Conservation (phyloP, 1,140 invertebrate species). For the Frieseomelitta varia region DNA sequence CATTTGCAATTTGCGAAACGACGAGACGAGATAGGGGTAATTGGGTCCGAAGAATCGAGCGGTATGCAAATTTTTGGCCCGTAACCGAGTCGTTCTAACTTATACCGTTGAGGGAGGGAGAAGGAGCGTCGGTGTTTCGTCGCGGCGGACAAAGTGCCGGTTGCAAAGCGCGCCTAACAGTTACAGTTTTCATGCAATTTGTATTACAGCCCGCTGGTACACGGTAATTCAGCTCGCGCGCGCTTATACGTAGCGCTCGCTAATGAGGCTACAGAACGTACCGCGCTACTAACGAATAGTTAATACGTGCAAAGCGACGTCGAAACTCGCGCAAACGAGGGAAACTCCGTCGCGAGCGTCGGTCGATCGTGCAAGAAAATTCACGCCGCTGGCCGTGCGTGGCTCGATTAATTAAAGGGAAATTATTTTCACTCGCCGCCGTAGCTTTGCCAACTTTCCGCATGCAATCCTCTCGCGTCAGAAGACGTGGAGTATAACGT, state of each 20-base stretch:
- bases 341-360: conserved; percentile 46
- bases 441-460: background rate
- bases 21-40: too few relatives aligned
- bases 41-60: conserved; percentile 25
- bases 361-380: conserved; percentile 61
- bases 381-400: conserved; percentile 6
- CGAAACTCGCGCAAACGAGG: conserved; percentile 59
- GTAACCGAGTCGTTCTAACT: conserved; percentile 13
- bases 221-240: conserved; percentile 60
- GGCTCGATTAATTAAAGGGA: conserved; percentile 41
- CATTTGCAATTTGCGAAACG: background rate
- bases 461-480: background rate
- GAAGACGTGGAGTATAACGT: too few relatives aligned
- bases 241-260: conserved; percentile 54
- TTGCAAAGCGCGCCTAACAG: conserved; percentile 39
- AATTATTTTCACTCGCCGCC: conserved; percentile 9
- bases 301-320: conserved; percentile 64
- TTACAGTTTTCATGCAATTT: conserved; percentile 69
- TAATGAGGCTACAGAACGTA: conserved; percentile 65
- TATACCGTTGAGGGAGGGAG: too few relatives aligned
- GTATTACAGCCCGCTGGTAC: conserved; percentile 63
- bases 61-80: conserved; percentile 28
- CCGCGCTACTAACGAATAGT: conserved; percentile 65
- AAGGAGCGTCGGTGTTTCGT: conserved; percentile 6
- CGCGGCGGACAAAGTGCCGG: conserved; percentile 38